phyloP scores from a whole-genome alignment of 2,113 vertebrate species.

The Willisornis vidua region DNA sequence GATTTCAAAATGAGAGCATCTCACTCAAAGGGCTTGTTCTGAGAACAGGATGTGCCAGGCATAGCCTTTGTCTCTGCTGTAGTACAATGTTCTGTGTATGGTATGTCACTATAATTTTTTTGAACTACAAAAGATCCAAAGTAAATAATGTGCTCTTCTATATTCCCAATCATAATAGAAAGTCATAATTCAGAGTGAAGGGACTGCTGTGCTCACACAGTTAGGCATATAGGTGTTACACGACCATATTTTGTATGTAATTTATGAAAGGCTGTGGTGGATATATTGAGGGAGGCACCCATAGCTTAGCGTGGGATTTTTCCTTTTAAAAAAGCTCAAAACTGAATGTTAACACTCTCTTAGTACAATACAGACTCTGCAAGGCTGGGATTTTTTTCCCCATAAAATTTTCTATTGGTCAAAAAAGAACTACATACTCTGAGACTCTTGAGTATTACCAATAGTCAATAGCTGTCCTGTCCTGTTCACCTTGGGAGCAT shows the following conservation, averaged over 20 bases:
- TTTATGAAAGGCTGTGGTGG: neutral
- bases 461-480: neutral
- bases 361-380: neutral
- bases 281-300: neutral
- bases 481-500: neutral
- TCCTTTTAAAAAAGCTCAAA: neutral
- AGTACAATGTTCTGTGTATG: rapidly evolving
- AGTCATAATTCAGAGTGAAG: neutral
- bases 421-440: neutral
- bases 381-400: neutral
- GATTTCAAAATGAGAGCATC: neutral
- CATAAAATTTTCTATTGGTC: neutral
- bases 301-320: neutral
- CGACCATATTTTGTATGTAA: neutral
- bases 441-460: rapidly evolving
- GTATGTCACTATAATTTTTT: rapidly evolving
- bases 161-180: neutral
- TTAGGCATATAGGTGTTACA: neutral
- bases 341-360: neutral
- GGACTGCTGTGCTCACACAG: neutral
- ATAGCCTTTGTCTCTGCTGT: neutral
- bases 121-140: neutral
- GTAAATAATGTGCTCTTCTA: neutral
- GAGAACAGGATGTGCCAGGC: neutral
- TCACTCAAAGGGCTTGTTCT: neutral